Evolutionary conservation across 2,113 vertebrate genomes (phyloP), one percentile per base, ranked within the genome.

Genomic region (Halichoerus grypus): DNA sequence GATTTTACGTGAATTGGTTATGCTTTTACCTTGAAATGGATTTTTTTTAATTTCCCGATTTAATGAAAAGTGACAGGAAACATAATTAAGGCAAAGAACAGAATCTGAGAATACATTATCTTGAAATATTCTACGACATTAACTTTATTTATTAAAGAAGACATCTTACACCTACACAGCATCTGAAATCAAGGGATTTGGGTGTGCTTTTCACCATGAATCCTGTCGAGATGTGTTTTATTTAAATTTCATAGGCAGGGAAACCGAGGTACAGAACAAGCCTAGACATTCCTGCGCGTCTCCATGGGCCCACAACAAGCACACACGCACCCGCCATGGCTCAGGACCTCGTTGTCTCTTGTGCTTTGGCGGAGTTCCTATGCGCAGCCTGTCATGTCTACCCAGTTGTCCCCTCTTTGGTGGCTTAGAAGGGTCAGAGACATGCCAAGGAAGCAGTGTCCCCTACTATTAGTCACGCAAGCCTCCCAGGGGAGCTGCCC

Each of bases 11-110:
- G 97, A 88, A 95, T 28, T 92, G 88, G 55, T 97, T 98, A 91
- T 95, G 81, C 53, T 94, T 98, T 98, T 97, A 97, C 98, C 98
- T 88, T 84, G 91, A 98, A 98, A 98, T 98, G 91, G 97, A 94
- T 96, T 83, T 98, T 98, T 98, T 98, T 83, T 26, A 94, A 98
- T 98, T 98, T 98, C 86, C 94, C 88, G 96, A 91, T 77, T 92
- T 97, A 97, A 97, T 97, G 89, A 97, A 97, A 98, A 92, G 74
- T 97, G 98, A 98, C 98, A 97, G 98, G 98, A 98, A 98, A 97
- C 95, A 94, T 98, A 98, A 98, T 98, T 98, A 98, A 74, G 97
- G 94, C 93, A 88, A 98, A 98, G 94, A 97, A 98, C 97, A 94
- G 96, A 94, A 97, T 98, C 97, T 57, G 80, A 95, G 97, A 97